These are phyloP conservation scores for Leptinotarsa haldemani DNA, from an alignment of 2,888 invertebrate species.

Conservation along the genomic window DNA sequence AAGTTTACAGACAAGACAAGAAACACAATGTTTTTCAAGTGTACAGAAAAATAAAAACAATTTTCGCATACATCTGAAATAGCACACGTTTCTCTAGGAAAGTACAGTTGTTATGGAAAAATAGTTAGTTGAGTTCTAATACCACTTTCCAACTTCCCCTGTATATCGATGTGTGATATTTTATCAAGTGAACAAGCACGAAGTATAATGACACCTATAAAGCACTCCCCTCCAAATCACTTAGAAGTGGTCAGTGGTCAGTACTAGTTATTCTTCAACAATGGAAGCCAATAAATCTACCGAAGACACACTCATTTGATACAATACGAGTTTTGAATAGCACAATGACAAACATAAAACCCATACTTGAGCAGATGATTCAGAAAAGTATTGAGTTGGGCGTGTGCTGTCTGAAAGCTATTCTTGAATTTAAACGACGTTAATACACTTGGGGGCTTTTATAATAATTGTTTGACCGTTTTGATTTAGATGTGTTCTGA, in stretches of 20 bases:
- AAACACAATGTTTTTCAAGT: too few species aligned
- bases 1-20: too few species aligned
- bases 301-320: constrained; percentile 26
- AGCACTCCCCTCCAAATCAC: constrained; percentile 16
- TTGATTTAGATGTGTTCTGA: constrained; percentile 1
- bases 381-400: constrained; percentile 30
- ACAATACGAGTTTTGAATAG: constrained; percentile 33
- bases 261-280: constrained; percentile 28
- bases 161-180: constrained; percentile 8
- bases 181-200: neutral
- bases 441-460: constrained; percentile 14
- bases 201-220: constrained; percentile 25
- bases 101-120: too few species aligned
- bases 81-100: too few species aligned
- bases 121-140: too few species aligned
- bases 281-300: constrained; percentile 34
- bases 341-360: constrained; percentile 35
- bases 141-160: neutral
- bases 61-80: too few species aligned
- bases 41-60: too few species aligned
- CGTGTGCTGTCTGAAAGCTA: constrained; percentile 29
- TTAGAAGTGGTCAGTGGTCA: constrained; percentile 29
- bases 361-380: constrained; percentile 35
- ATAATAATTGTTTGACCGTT: neutral
- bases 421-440: constrained; percentile 25